These are phyloP conservation scores for Rhabdornis inornatus DNA, from an alignment of 2,113 vertebrate genomes.

Conservation along the genomic window DNA sequence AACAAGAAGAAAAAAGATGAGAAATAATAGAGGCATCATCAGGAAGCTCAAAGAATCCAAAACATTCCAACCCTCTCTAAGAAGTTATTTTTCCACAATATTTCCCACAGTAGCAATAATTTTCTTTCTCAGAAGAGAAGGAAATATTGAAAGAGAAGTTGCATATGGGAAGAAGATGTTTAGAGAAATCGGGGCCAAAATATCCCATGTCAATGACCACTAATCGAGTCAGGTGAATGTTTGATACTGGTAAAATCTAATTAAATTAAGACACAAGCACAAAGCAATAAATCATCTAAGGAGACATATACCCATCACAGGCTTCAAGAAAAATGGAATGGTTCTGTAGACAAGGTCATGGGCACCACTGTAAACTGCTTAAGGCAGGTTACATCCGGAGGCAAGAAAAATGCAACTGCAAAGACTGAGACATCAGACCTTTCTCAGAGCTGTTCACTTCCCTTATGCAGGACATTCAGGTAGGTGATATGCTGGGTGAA, in stretches of 20 bases:
- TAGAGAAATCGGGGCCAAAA: not conserved
- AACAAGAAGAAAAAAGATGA: not conserved
- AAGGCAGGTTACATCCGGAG: not conserved
- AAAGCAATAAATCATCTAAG: not conserved
- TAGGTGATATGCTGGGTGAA: not conserved
- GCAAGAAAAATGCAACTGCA: not conserved
- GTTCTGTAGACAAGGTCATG: not conserved
- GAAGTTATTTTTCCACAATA: not conserved
- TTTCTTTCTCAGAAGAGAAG: not conserved
- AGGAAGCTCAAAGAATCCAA: not conserved
- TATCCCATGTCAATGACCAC: not conserved
- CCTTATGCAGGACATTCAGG: not conserved
- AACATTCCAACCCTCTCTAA: not conserved
- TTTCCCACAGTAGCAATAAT: not conserved
- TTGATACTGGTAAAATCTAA: not conserved
- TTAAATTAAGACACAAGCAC: not conserved
- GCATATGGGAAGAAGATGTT: not conserved
- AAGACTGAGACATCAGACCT: not conserved
- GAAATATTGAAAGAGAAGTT: not conserved
- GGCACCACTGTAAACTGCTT: not conserved
- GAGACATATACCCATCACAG: not conserved
- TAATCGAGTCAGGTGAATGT: not conserved
- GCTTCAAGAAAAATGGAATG: not conserved
- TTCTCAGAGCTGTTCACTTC: not conserved
- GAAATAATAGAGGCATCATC: not conserved